phyloP scores from a whole-genome alignment of 1,140 invertebrate genomes.

The Pseudomyrmex flavicornis region DNA sequence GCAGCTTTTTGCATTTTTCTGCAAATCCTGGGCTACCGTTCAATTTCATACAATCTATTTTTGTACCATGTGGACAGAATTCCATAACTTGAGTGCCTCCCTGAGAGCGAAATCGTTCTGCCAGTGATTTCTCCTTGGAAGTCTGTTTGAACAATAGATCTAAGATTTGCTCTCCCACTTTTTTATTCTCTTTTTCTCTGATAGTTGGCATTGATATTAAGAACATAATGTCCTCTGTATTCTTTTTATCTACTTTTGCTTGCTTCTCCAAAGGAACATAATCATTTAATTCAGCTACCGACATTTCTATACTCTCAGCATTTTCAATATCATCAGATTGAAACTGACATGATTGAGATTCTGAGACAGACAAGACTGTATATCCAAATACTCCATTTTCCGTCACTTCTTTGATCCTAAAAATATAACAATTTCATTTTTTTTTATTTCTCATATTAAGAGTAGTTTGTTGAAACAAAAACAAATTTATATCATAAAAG shows the following conservation, averaged over 20 bases:
- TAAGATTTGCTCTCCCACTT: constrained; percentile 97
- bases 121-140: constrained; percentile 96
- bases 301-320: constrained; percentile 74
- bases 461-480: background rate
- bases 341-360: constrained; percentile 77
- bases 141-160: constrained; percentile 97
- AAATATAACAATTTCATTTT: constrained; percentile 21
- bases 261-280: constrained; percentile 78
- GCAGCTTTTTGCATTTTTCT: constrained; percentile 93
- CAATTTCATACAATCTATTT: constrained; percentile 93
- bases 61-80: constrained; percentile 98
- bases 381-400: constrained; percentile 84
- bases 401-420: constrained; percentile 83
- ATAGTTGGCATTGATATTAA: constrained; percentile 97
- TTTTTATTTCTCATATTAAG: background rate
- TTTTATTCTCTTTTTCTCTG: constrained; percentile 97
- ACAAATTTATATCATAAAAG: constrained; percentile 28
- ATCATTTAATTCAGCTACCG: constrained; percentile 78
- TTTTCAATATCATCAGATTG: constrained; percentile 76
- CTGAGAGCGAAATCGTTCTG: constrained; percentile 97
- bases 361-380: constrained; percentile 80
- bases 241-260: constrained; percentile 78
- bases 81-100: constrained; percentile 97
- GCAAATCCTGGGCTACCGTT: constrained; percentile 85
- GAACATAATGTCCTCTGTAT: constrained; percentile 87